Evolutionary conservation across 2,888 invertebrate genomes (phyloP).

Genomic region (Melinaea marsaeus): DNA sequence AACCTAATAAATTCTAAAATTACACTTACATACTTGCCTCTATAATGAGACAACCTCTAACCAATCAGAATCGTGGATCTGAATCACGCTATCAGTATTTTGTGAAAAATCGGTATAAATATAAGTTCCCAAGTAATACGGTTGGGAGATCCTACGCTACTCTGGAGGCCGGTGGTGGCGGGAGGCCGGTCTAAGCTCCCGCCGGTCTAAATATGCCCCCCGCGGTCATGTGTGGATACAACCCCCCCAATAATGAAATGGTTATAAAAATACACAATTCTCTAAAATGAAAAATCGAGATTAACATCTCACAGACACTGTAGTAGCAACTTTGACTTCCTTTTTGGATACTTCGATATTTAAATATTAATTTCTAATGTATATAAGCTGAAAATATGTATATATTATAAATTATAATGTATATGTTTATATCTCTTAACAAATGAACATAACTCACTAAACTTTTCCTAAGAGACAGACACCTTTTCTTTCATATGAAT

Average conservation of each 20-base stretch:
- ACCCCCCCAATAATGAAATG: conserved; percentile 40
- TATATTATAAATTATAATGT: no score
- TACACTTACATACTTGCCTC: no score
- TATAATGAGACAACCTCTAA: conserved; percentile 15
- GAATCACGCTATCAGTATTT: conserved; percentile 57
- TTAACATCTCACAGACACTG: conserved; percentile 45
- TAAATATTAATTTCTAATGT: background rate
- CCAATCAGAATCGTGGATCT: conserved; percentile 44
- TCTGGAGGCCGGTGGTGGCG: conserved; percentile 48
- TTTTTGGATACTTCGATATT: conserved; percentile 34
- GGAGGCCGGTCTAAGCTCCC: conserved; percentile 49
- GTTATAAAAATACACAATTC: conserved; percentile 41
- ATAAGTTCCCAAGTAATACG: background rate
- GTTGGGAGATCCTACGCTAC: conserved; percentile 53
- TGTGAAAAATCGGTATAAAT: conserved; percentile 36
- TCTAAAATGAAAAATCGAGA: conserved; percentile 48
- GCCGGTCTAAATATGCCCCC: conserved; percentile 51
- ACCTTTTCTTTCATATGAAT: no score
- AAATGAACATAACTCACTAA: no score
- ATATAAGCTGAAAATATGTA: background rate
- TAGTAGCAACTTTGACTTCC: conserved; percentile 52
- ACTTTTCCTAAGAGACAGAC: no score
- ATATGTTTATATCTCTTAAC: no score
- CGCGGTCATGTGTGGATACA: conserved; percentile 46
- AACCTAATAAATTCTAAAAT: no score